Percentiles rank a stretch among this genome's conserved stretches.
Conservation (phyloP, 1,140 invertebrate genomes). For the Galleria mellonella region DNA sequence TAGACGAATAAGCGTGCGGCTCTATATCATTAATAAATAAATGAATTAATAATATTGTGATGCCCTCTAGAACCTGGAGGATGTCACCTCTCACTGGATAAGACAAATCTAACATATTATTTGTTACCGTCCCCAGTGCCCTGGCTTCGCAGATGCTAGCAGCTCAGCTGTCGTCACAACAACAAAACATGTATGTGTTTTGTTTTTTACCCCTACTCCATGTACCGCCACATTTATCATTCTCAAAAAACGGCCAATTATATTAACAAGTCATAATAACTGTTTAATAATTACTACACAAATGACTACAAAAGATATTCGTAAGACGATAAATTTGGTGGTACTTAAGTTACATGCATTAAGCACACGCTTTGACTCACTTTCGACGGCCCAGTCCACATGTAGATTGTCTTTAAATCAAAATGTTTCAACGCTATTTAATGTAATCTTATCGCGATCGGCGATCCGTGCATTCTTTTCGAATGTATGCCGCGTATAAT, state of each 20-base stretch:
- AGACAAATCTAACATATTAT: slow-evolving; percentile 57
- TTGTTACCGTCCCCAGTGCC: slow-evolving; percentile 86
- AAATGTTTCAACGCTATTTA: slow-evolving; percentile 70
- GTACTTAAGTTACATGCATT: slow-evolving; percentile 55
- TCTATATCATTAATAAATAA: slow-evolving; percentile 18
- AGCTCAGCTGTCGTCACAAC: slow-evolving; percentile 90
- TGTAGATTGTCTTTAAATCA: slow-evolving; percentile 69
- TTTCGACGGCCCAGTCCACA: slow-evolving; percentile 31
- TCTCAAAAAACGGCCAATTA: neutral
- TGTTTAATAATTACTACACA: too few relatives aligned
- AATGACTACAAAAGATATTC: neutral
- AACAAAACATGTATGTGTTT: slow-evolving; percentile 92
- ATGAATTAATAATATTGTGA: slow-evolving; percentile 7
- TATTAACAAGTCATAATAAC: too few relatives aligned
- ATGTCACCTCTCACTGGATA: slow-evolving; percentile 19
- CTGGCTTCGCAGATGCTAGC: slow-evolving; percentile 96
- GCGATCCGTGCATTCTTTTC: slow-evolving; percentile 57
- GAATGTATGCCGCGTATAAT: slow-evolving; percentile 64
- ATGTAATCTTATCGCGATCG: slow-evolving; percentile 66
- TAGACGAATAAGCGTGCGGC: slow-evolving; percentile 40
- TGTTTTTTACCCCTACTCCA: slow-evolving; percentile 54
- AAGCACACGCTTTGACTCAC: slow-evolving; percentile 64
- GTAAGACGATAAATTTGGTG: slow-evolving; percentile 49
- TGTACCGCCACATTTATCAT: slow-evolving; percentile 47
- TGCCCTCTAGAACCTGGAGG: slow-evolving; percentile 10